Evolutionary conservation across 1,140 invertebrate genomes (phyloP), one percentile per base, ranked within the genome.

Genomic region (Drosophila leontia): DNA sequence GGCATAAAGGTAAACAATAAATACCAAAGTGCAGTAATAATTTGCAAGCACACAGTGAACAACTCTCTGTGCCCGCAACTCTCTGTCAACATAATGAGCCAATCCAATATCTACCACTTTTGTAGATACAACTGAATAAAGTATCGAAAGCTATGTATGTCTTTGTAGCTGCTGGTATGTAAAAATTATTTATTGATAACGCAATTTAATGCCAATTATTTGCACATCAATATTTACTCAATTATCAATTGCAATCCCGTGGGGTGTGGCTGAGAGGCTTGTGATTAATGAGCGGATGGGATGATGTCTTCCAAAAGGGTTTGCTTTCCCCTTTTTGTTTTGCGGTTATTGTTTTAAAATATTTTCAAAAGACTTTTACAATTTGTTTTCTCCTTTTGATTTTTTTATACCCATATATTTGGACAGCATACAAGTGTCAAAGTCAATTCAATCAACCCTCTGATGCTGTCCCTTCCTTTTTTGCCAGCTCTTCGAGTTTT

Each of bases 201-300:
- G 86, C 82, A 90, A 90, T 90, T 90, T 90, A 90, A 90, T 90
- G 81, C 82, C 85, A 90, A 90, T 90, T 90, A 90, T 86, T 91
- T 90, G 86, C 81, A 75, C 77, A 82, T 78, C 79, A 91, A 91
- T 91, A 86, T 86, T 91, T 91, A 62, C 71, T 80, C 79, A 80
- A 86, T 91, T 91, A 78, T 82, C 79, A 82, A 86, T 91, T 82
- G 68, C 76, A 77, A 60, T 62, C 59, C 75, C 69, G 32, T 75
- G 62, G 72, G 47, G 69, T 37, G 58, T 74, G 78, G 51, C 50
- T 50, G 78, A 41, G 78, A 41, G 32, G 19, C 37, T 56, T 58
- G 61, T 85, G 82, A 85, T 84, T 85, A 85, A 85, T 63, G 67
- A 72, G 29, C 15, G 29, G 9, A 26, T 32, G 50, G 12, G 12